Evolutionary conservation across 2,888 invertebrate genomes (phyloP).

Genomic region (Archips crataeganus): DNA sequence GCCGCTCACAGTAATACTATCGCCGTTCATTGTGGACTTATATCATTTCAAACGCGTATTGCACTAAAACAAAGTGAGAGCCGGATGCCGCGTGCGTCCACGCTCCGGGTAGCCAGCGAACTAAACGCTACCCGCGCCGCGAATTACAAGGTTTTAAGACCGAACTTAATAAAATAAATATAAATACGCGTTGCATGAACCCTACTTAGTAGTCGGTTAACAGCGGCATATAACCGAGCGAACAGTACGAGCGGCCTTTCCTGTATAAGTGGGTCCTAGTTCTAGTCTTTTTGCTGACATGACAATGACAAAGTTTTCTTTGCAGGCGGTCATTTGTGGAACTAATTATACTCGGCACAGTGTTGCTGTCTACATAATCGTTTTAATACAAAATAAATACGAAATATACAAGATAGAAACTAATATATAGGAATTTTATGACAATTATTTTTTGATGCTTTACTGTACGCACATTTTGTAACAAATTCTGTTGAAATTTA

Average conservation of each 20-base stretch:
- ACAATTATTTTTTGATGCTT: not conserved
- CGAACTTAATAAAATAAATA: conserved; percentile 29
- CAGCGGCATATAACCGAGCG: conserved; percentile 23
- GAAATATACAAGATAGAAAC: not conserved
- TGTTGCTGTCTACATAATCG: not conserved
- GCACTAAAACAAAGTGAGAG: conserved; percentile 53
- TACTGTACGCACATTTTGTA: not conserved
- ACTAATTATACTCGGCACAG: conserved; percentile 21
- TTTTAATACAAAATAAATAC: not conserved
- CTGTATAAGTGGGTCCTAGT: conserved; percentile 36
- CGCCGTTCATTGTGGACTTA: conserved; percentile 56
- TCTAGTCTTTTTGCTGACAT: conserved; percentile 38
- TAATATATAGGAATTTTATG: not conserved
- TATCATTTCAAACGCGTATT: conserved; percentile 57
- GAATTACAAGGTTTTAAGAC: conserved; percentile 15
- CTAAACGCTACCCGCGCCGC: conserved; percentile 15
- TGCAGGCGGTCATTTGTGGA: conserved; percentile 25
- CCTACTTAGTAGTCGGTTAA: conserved; percentile 28
- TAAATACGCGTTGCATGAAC: conserved; percentile 33
- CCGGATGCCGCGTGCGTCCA: conserved; percentile 57
- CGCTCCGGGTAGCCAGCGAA: conserved; percentile 23
- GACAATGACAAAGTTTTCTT: conserved; percentile 37
- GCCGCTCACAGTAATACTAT: conserved; percentile 58
- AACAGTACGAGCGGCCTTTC: conserved; percentile 34
- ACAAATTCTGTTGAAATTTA: not conserved